phyloP scores from a whole-genome alignment of 2,113 vertebrate species.

The Ctenomys sociabilis region DNA sequence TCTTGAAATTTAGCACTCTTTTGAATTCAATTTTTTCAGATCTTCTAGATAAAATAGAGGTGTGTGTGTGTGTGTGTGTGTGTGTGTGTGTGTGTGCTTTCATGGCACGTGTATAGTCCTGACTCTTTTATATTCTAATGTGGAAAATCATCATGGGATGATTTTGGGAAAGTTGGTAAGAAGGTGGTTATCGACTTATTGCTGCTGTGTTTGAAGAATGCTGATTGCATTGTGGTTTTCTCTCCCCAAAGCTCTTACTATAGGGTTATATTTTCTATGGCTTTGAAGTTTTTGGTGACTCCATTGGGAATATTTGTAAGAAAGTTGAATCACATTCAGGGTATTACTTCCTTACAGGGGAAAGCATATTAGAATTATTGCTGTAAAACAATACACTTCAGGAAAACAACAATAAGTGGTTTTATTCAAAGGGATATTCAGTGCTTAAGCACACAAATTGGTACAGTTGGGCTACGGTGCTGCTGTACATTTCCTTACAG shows the following conservation, averaged over 20 bases:
- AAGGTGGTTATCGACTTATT: slow-evolving; percentile 47
- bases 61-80: neutral
- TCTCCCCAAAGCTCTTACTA: slow-evolving; percentile 48
- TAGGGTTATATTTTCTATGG: slow-evolving; percentile 29
- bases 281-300: slow-evolving; percentile 62
- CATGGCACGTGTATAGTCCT: neutral
- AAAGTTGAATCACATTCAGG: slow-evolving; percentile 45
- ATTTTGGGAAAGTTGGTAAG: slow-evolving; percentile 49
- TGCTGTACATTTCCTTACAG: slow-evolving; percentile 26
- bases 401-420: slow-evolving; percentile 43
- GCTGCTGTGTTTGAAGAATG: slow-evolving; percentile 56
- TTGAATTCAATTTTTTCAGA: neutral
- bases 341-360: slow-evolving; percentile 50
- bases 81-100: neutral
- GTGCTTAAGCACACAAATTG: slow-evolving; percentile 10
- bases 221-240: slow-evolving; percentile 64
- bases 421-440: slow-evolving; percentile 42
- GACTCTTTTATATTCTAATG: neutral
- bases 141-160: slow-evolving; percentile 56
- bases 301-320: slow-evolving; percentile 63
- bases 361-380: slow-evolving; percentile 60
- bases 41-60: slow-evolving; percentile 7
- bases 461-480: slow-evolving; percentile 33
- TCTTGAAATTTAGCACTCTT: neutral
- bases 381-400: neutral